Evolutionary conservation across 2,113 vertebrate species (phyloP), one percentile per base, ranked within the genome.

Genomic region (Sinocyclocheilus maitianheensis): DNA sequence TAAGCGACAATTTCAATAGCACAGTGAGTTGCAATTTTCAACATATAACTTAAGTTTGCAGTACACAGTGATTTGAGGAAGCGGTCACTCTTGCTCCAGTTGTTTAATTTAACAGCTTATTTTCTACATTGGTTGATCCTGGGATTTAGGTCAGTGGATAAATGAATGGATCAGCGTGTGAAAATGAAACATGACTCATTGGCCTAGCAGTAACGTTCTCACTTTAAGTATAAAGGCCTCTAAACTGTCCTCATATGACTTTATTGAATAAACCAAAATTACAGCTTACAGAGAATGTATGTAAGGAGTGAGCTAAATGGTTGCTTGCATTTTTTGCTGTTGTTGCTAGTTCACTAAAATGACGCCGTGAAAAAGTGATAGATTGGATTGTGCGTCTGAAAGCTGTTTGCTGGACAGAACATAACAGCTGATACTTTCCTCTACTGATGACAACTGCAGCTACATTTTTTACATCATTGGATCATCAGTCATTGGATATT

Each of bases 241-340:
- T 14, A 14, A 79, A 13, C 2, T 34, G n/a, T 9, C 58, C 30
- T 43, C 34, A 37, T 22, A 37, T 20, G 30, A 60, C 13, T 43
- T 80, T 14, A 63, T 63, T 43, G 14, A 62, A 14, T 46, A 46
- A 46, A 80, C 37, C 78, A 80, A 63, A 63, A 63, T 63, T 16
- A 24, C 11, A 80, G 4, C 34, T 80, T 80, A 80, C 5, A 80
- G 11, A 14, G 3, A n/a, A 3, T 63, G 34, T 43, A 40, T 80
- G 46, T 12, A 3, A 48, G 46, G 10, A 48, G 37, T 12, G 10
- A 12, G 46, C 11, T 48, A 43, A 40, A 40, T 40, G 1, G 43
- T 43, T 48, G 6, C 40, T 7, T 7, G 46, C 14, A 22, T 78
- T 55, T 58, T 16, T 18, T 43, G 43, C 11, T 46, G 37, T 77